Base-by-base conservation (phyloP, 2,113 vertebrate species). In the Corythoichthys intestinalis region DNA sequence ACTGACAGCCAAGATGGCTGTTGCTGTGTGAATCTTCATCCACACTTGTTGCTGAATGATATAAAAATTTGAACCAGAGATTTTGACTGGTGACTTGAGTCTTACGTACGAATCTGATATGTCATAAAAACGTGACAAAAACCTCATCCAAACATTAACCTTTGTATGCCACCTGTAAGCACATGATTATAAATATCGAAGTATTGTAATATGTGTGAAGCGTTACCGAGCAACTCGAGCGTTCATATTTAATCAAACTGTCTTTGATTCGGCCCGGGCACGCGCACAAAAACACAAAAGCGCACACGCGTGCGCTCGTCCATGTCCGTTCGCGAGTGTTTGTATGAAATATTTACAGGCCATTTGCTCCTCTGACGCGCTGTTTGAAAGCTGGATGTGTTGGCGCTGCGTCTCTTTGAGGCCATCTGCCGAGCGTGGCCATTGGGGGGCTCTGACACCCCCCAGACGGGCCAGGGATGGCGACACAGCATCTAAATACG, bases 281-380 rank as follows among this genome's bases (percentile, higher is more conserved):
- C 48, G 75, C 70, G 61, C 65, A 34, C 48, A 46, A 50, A 59
- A 69, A 68, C 63, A 65, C 67, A 58, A 70, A 66, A 61, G 65
- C 70, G 67, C 73, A 52, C 64, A 60, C 82, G 66, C 76, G 68
- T 73, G 67, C 65, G 52, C 73, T 65, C 73, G 41, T 68, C 71
- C 73, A 64, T 67, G 65, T 71, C 73, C 50, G 50, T 61, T 79
- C 84, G 86, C 80, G 83, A 83, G 78, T 82, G 85, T 87, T 85
- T 87, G 73, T 89, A 89, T 90, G 80, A 90, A 90, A 90, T 89
- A 90, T 89, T 90, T 88, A 90, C 87, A 85, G 82, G 86, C 87
- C 89, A 86, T 88, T 88, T 90, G 87, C 86, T 88, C 85, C 86
- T 80, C 87, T 89, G 87, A 87, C 85, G 82, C 86, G 82, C 83